Base-by-base conservation (phyloP, 2,113 vertebrate species). In the Erythrolamprus reginae region DNA sequence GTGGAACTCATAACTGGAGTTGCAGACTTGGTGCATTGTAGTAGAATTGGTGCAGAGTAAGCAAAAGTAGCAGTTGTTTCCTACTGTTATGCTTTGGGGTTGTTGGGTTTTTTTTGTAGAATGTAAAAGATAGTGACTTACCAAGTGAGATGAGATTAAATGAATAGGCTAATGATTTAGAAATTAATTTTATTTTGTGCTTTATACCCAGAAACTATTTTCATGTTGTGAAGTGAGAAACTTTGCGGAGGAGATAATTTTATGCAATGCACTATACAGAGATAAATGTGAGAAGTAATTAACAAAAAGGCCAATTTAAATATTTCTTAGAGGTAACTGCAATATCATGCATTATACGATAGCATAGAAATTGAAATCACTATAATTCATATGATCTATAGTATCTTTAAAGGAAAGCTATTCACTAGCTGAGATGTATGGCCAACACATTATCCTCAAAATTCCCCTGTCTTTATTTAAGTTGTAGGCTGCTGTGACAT, bases 281-380 rank as follows among this genome's bases (percentile, higher is more conserved):
- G 90, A 88, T 50, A 83, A 88, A 91, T 88, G 77, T 91, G 65
- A 88, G 28, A 83, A 50, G 86, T 83, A 90, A 87, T 90, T 90
- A 87, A 90, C 28, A 90, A 50, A 93, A 77, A 92, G 94, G 91
- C 89, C 93, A 96, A 95, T 90, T 93, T 93, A 96, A 93, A 92
- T 90, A 91, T 45, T 82, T 93, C 94, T 94, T 89, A 92, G 92
- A 95, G 58, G 93, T 88, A 95, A 93, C 86, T 84, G 6, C 82
- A 90, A 92, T 91, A 93, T 94, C 92, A 89, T 93, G 86, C 84
- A 42, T 92, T 92, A 94, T 90, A 89, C 1, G 88, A 65, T 85
- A 85, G 82, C 88, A 93, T 88, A 89, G 92, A 95, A 95, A 92
- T 92, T 92, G 87, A 86, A 90, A 82, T 89, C 87, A 87, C 88